phyloP scores from a whole-genome alignment of 2,113 vertebrate species.

The Corydoras maculifer region DNA sequence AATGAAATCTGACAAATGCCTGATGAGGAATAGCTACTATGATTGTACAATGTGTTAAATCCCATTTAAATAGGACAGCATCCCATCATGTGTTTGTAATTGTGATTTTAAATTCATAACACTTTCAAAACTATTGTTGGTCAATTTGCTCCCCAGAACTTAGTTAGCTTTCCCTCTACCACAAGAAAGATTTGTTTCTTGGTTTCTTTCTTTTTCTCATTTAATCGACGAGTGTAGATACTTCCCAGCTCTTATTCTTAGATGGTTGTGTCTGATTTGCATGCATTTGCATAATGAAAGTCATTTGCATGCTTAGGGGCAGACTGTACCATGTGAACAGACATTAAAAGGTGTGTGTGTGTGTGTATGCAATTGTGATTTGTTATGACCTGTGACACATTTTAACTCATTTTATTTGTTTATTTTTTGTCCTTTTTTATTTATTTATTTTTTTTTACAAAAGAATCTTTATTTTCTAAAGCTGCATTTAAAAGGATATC shows the following conservation, averaged over 20 bases:
- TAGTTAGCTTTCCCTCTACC: conserved; percentile 60
- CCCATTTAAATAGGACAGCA: too few relatives aligned
- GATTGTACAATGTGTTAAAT: too few relatives aligned
- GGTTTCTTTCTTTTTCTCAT: conserved; percentile 64
- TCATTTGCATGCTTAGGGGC: conserved; percentile 98
- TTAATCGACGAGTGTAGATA: conserved; percentile 65
- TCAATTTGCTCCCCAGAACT: conserved; percentile 48
- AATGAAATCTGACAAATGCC: too few relatives aligned
- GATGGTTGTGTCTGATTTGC: conserved; percentile 97
- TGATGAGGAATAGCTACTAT: too few relatives aligned
- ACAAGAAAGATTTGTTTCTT: conserved; percentile 61
- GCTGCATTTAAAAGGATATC: conserved; percentile 43
- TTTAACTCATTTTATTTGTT: conserved; percentile 3
- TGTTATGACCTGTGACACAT: conserved; percentile 17
- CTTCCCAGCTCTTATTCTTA: conserved; percentile 76
- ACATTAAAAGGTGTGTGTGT: conserved; percentile 74
- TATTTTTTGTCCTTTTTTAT: conserved; percentile 26
- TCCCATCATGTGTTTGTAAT: too few relatives aligned
- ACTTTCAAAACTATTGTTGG: too few relatives aligned
- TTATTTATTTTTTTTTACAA: conserved; percentile 26
- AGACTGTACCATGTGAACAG: conserved; percentile 92
- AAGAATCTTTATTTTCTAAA: neutral
- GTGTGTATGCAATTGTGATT: conserved; percentile 28
- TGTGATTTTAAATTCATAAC: too few relatives aligned
- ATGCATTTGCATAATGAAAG: conserved; percentile 99